Conservation (phyloP, 2,888 invertebrate genomes). For the Pseudococcus jackbeardsleyi region DNA sequence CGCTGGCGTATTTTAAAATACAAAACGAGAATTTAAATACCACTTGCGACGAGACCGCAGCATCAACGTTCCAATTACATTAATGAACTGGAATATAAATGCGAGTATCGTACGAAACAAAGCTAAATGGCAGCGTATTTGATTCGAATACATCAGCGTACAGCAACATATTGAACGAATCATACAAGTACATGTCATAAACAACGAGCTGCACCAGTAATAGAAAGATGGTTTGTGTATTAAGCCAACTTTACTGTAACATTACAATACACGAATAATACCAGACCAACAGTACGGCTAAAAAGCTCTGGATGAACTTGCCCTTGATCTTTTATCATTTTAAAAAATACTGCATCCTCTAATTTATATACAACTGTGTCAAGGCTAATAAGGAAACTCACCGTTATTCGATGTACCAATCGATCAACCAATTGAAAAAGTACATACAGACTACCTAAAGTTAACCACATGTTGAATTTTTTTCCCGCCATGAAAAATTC, state of each 20-base stretch:
- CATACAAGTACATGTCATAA: neutral
- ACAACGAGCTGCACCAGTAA: neutral
- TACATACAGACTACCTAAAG: neutral
- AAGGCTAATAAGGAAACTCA: constrained; percentile 42
- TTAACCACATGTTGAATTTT: constrained; percentile 14
- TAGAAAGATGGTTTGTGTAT: too few species aligned
- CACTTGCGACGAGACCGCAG: neutral
- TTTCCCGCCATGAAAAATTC: too few species aligned
- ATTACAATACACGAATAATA: neutral
- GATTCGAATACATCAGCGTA: too few species aligned
- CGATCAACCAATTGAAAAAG: constrained; percentile 27
- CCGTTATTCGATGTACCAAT: constrained; percentile 2
- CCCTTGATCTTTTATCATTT: constrained; percentile 45
- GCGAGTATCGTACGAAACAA: neutral
- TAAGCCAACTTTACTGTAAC: neutral
- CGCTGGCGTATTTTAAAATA: neutral
- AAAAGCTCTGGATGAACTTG: constrained; percentile 44
- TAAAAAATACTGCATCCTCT: constrained; percentile 41
- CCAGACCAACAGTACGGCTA: neutral
- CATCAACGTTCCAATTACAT: constrained; percentile 33
- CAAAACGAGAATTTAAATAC: constrained; percentile 25
- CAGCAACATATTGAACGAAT: neutral
- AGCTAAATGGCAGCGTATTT: neutral
- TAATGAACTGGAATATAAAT: constrained; percentile 15
- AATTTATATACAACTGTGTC: constrained; percentile 33